A percentile compares a stretch with the other conserved stretches of the same genome.
Conservation (phyloP, 2,113 vertebrate genomes). For the Nothoprocta pentlandii region DNA sequence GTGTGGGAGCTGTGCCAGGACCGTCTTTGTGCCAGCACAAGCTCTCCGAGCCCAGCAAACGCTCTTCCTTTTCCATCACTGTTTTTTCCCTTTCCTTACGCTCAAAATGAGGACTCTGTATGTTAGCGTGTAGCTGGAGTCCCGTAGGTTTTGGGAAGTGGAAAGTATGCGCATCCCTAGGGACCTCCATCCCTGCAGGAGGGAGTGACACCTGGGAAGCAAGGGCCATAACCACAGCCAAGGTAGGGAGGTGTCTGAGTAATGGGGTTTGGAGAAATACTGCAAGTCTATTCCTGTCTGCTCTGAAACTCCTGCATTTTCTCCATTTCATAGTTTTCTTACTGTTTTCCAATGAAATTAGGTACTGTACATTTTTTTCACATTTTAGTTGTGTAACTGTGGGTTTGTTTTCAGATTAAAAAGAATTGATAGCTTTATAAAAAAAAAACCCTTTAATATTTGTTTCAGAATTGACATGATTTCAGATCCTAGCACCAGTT, state of each 20-base stretch:
- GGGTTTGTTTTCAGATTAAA: not conserved
- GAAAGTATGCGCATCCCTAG: not conserved
- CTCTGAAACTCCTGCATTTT: not conserved
- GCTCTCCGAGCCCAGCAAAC: no score
- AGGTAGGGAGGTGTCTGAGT: not conserved
- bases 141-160: not conserved
- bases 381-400: not conserved
- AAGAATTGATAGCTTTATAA: not conserved
- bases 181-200: rapidly evolving
- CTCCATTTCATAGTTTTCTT: not conserved
- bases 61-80: not conserved
- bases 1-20: conserved; percentile 37
- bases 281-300: not conserved
- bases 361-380: not conserved
- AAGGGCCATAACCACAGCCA: rapidly evolving
- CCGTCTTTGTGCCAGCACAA: not conserved
- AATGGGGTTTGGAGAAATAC: not conserved
- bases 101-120: not conserved
- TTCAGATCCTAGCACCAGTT: not conserved
- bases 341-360: not conserved
- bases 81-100: not conserved
- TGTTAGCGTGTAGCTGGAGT: rapidly evolving
- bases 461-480: not conserved
- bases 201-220: not conserved
- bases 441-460: not conserved